Evolutionary conservation across 2,113 vertebrate species (phyloP).

Genomic region (Megaleporinus macrocephalus): DNA sequence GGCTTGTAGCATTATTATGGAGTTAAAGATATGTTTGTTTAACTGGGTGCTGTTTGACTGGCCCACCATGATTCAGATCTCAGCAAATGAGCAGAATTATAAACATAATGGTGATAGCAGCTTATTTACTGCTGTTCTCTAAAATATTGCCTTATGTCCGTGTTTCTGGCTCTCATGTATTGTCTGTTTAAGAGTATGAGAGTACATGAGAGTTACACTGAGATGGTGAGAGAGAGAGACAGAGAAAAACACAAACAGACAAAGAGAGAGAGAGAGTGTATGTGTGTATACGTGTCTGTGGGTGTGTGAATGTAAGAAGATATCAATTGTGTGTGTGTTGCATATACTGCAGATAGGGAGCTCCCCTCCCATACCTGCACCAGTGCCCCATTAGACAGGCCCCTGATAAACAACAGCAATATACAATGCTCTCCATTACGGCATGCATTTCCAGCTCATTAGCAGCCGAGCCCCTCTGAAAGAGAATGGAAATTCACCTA

Average conservation of each 20-base stretch:
- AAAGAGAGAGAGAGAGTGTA: not conserved
- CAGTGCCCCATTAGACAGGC: slow-evolving; percentile 55
- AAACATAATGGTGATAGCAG: slow-evolving; percentile 23
- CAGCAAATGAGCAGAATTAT: slow-evolving; percentile 14
- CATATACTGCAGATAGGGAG: slow-evolving; percentile 43
- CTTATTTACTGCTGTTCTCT: slow-evolving; percentile 31
- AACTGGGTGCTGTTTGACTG: slow-evolving; percentile 42
- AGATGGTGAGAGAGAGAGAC: slow-evolving; percentile 11
- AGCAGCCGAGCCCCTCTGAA: slow-evolving; percentile 30
- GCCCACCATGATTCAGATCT: slow-evolving; percentile 28
- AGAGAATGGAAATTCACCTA: slow-evolving; percentile 28
- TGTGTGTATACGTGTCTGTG: not conserved
- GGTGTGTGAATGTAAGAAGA: not conserved
- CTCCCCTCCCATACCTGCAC: slow-evolving; percentile 39
- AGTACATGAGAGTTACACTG: not conserved
- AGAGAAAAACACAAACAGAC: not conserved
- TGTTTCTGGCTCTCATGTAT: slow-evolving; percentile 15
- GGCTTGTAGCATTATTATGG: slow-evolving; percentile 42
- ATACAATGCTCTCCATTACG: slow-evolving; percentile 44
- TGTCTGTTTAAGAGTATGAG: not conserved
- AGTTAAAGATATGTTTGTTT: slow-evolving; percentile 48
- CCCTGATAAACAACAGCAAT: slow-evolving; percentile 59
- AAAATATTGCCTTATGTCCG: slow-evolving; percentile 9
- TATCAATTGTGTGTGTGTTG: slow-evolving; percentile 12
- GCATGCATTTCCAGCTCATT: slow-evolving; percentile 49